Evolutionary conservation across 2,888 invertebrate genomes (phyloP).

Genomic region (Fabriciana adippe): DNA sequence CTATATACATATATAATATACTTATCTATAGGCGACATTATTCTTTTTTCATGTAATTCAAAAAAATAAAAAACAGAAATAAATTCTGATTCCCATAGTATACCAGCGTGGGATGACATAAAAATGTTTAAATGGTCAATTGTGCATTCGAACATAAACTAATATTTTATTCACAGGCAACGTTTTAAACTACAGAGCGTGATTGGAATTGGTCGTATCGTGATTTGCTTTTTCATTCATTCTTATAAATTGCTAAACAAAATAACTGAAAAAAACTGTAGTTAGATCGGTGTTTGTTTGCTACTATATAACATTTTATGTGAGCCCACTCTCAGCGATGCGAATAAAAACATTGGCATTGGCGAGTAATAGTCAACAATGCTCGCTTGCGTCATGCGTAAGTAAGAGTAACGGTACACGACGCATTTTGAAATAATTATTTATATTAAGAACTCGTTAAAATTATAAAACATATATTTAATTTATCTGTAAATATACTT

Average conservation of each 20-base stretch:
- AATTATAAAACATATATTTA: too few species aligned
- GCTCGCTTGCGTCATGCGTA: constrained; percentile 3
- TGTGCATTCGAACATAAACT: constrained; percentile 12
- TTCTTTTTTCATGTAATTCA: too few species aligned
- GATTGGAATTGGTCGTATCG: constrained; percentile 12
- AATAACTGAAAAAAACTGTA: constrained; percentile 12
- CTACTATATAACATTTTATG: neutral
- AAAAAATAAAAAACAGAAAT: neutral
- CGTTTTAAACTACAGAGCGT: constrained; percentile 13
- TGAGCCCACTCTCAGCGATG: constrained; percentile 4
- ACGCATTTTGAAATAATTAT: too few species aligned
- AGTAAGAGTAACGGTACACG: neutral
- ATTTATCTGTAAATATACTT: too few species aligned
- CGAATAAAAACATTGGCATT: constrained; percentile 23
- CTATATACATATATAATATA: neutral
- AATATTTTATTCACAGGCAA: constrained; percentile 13
- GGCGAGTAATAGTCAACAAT: constrained; percentile 14
- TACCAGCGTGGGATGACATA: too few species aligned
- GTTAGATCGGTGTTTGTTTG: constrained; percentile 12
- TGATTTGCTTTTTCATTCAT: constrained; percentile 13
- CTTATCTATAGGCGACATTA: neutral
- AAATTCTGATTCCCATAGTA: too few species aligned
- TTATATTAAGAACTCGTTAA: too few species aligned
- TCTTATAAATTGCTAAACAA: constrained; percentile 4
- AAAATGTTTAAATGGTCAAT: constrained; percentile 2